Evolutionary conservation across 1,140 invertebrate genomes (phyloP).

Genomic region (Portunus trituberculatus): DNA sequence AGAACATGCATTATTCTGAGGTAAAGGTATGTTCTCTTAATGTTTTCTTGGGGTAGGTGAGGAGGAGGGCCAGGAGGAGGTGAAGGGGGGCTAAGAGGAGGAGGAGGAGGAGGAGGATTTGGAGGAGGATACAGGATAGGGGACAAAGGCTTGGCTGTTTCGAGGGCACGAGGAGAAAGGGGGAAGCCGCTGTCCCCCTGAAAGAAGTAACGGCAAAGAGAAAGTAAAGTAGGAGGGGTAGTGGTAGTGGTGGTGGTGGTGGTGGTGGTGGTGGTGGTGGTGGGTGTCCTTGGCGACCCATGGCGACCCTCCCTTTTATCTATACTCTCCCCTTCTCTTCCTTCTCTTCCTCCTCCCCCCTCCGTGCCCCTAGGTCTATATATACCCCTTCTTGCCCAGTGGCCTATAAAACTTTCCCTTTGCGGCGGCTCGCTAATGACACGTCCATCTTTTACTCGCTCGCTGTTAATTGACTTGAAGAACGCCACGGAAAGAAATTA

Average conservation of each 20-base stretch:
- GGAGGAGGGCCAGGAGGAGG: no score
- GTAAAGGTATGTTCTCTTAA: background rate
- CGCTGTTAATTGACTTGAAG: background rate
- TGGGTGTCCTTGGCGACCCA: background rate
- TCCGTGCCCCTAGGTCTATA: no score
- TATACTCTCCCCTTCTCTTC: background rate
- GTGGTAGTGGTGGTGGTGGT: no score
- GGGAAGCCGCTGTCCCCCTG: background rate
- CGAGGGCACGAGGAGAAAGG: background rate
- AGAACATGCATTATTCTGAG: background rate
- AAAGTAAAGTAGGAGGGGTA: background rate
- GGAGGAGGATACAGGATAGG: background rate
- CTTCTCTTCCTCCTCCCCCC: background rate
- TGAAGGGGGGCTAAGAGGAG: no score
- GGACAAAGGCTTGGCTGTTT: background rate
- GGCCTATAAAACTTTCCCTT: background rate
- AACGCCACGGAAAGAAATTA: no score
- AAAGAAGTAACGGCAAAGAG: conserved; percentile 5
- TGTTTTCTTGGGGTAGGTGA: background rate
- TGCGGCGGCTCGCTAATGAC: background rate
- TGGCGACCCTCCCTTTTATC: background rate
- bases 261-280: background rate
- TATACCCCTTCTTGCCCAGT: background rate
- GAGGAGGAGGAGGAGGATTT: no score
- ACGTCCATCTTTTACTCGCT: background rate